Base-by-base conservation (phyloP, 2,888 invertebrate genomes). In the Acronicta psi region DNA sequence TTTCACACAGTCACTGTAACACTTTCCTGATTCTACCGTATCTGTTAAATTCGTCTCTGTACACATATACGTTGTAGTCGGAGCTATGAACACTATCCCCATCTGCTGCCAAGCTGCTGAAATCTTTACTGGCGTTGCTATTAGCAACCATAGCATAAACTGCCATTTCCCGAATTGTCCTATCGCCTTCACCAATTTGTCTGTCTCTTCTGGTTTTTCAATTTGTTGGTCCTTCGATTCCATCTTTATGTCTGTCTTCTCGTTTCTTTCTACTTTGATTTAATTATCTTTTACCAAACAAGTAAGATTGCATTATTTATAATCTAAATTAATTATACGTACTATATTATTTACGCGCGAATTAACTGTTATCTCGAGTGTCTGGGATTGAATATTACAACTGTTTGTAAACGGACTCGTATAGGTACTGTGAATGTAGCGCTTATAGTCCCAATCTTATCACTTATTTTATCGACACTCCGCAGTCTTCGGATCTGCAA, bases 71-170 rank as follows among this genome's bases (percentile, higher is more conserved):
- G 87, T 79, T 0, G 95, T 93, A 14, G 95, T 95, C 0, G 96
- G 96, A 5, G 96, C 96, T 69, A 96, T 87, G 74, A 97, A 96
- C 41, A 97, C 95, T 52, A 96, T 96, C 0, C 95, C 95, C 59
- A 96, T 85, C 69, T 96, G 96, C 70, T 96, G 96, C 96, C 96
- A 97, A 0, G 96, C 95, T 0, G 96, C 95, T 0, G 96, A 95
- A 73, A 96, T 95, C 85, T 96, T 96, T 46, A 95, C 92, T 5
- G 96, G 85, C 31, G 95, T 94, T 29, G 96, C 92, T 0, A 95
- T 89, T 9, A 95, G 70, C 42, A 95, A 95, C 7, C 96, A 91
- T 77, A 95, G 87, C 8, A 96, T 85, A 0, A 79, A 36, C 69
- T 97, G 97, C 96, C 96, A 97, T 76, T 88, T 93, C n/a, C 96